Conservation (phyloP, 2,113 vertebrate genomes). For the Andinoacara biseriatus region DNA sequence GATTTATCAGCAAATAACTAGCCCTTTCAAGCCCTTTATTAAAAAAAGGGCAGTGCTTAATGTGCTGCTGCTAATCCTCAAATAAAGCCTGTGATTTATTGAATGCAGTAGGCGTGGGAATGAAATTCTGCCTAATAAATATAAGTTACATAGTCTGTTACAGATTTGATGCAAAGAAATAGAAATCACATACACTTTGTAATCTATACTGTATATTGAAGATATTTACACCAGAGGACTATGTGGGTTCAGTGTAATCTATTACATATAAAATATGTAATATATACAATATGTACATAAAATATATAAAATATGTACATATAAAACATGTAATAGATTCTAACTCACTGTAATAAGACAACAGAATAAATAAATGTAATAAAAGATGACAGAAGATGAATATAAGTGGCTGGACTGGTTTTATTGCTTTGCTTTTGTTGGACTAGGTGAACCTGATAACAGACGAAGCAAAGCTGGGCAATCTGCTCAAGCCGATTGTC, state of each 20-base stretch:
- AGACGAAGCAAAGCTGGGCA: neutral
- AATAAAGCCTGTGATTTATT: neutral
- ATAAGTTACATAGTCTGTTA: no score
- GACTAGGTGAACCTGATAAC: neutral
- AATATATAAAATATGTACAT: neutral
- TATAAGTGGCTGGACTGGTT: neutral
- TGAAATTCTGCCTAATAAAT: no score
- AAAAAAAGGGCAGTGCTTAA: neutral
- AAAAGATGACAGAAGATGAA: neutral
- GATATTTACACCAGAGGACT: neutral
- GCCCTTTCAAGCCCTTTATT: neutral
- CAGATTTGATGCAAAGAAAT: no score
- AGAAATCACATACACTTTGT: neutral
- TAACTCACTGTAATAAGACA: neutral
- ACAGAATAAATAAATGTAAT: neutral
- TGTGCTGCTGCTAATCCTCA: neutral
- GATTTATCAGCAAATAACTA: neutral
- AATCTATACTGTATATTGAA: neutral
- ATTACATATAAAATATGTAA: neutral
- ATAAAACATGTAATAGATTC: neutral
- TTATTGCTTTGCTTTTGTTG: neutral
- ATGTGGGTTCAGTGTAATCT: neutral
- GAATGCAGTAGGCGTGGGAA: neutral
- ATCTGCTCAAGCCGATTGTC: no score
- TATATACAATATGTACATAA: no score